phyloP scores from a whole-genome alignment of 2,888 invertebrate genomes.

The Azorinus chamasolen region DNA sequence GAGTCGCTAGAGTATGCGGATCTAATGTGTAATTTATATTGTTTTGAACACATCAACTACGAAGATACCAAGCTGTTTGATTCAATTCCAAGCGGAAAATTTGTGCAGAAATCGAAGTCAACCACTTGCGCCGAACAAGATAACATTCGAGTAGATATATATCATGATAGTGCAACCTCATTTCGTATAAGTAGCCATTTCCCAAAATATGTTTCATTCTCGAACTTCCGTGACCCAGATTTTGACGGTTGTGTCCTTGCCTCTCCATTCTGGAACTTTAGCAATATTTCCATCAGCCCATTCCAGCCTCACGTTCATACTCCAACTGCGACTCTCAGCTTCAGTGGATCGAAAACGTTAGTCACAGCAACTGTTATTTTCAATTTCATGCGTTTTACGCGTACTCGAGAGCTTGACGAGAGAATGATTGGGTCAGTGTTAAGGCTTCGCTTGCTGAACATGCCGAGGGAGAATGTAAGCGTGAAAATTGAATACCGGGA shows the following conservation, averaged over 20 bases:
- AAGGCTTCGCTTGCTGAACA: constrained; percentile 37
- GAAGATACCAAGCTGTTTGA: constrained; percentile 36
- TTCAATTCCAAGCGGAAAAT: constrained; percentile 51
- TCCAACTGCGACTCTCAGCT: constrained; percentile 15
- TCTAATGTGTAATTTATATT: constrained; percentile 58
- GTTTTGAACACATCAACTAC: constrained; percentile 56
- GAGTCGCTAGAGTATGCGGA: constrained; percentile 36
- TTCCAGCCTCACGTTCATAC: constrained; percentile 10
- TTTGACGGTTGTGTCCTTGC: constrained; percentile 59
- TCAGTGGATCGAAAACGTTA: constrained; percentile 20
- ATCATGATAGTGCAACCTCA: constrained; percentile 49
- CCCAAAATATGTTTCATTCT: constrained; percentile 65
- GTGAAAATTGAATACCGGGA: constrained; percentile 45
- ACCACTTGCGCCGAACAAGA: constrained; percentile 67
- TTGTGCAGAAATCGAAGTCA: constrained; percentile 58
- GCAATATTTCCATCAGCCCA: constrained; percentile 32
- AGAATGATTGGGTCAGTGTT: constrained; percentile 34
- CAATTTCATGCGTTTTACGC: constrained; percentile 28
- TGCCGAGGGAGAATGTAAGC: constrained; percentile 48
- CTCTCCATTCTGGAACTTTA: constrained; percentile 63
- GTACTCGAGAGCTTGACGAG: constrained; percentile 54
- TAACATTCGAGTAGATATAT: constrained; percentile 65
- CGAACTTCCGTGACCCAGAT: constrained; percentile 57
- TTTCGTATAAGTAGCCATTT: constrained; percentile 63
- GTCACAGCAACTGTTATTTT: constrained; percentile 27